These are phyloP conservation scores for Hydropotes inermis DNA, from an alignment of 2,113 vertebrate species.

Conservation along the genomic window DNA sequence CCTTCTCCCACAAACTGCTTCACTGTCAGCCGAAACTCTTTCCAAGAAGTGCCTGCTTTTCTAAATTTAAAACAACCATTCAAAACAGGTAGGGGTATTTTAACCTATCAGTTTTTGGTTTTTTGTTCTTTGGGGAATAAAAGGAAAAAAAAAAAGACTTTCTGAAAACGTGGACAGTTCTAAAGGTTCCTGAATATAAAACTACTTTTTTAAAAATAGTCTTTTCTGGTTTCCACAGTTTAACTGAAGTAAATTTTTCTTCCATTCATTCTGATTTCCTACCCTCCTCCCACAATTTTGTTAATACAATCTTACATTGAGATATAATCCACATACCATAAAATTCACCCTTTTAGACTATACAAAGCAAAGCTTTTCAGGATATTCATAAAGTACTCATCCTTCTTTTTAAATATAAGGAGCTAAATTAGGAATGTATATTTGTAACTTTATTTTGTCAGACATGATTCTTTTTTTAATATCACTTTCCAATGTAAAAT, in stretches of 20 bases:
- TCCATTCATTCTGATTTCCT: not conserved
- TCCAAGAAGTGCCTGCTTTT: not conserved
- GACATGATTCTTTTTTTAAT: not conserved
- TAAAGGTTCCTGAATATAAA: not conserved
- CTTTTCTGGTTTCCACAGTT: not conserved
- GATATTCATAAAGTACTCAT: not conserved
- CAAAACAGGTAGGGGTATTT: not conserved
- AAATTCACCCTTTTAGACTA: conserved; percentile 10
- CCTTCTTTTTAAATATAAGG: not conserved
- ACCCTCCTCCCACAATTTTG: not conserved
- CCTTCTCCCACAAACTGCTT: not conserved
- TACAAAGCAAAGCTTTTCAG: not conserved
- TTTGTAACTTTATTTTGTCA: conserved; percentile 2
- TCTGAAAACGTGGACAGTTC: not conserved
- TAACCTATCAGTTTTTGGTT: not conserved
- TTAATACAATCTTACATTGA: not conserved
- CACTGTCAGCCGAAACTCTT: not conserved
- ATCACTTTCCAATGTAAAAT: conserved; percentile 1
- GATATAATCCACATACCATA: conserved; percentile 18
- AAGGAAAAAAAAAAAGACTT: not conserved
- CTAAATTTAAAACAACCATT: conserved; percentile 24
- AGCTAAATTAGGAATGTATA: not conserved
- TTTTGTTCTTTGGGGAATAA: not conserved
- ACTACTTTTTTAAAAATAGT: not conserved
- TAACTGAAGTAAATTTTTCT: not conserved